phyloP scores from a whole-genome alignment of 2,888 invertebrate species.

The Pycnomerus fuliginosus region DNA sequence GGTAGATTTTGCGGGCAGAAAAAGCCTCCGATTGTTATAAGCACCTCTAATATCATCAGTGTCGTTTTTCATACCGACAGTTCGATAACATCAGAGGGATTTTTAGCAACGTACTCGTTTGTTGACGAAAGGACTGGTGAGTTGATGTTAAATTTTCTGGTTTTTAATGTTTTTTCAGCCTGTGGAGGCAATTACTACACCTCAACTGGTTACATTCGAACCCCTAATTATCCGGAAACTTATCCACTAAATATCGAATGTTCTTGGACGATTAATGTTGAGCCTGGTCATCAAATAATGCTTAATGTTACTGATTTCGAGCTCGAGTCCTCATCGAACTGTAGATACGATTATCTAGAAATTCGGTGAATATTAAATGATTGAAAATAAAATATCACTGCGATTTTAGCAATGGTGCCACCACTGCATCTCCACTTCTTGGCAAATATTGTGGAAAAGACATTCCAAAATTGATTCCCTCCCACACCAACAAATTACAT shows the following conservation, averaged over 20 bases:
- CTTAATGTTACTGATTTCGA: slow-evolving; percentile 66
- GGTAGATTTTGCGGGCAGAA: slow-evolving; percentile 66
- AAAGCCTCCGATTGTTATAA: slow-evolving; percentile 65
- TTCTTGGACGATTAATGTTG: slow-evolving; percentile 75
- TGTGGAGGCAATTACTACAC: slow-evolving; percentile 75
- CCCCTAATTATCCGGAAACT: slow-evolving; percentile 74
- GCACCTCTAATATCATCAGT: slow-evolving; percentile 67
- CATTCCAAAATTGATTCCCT: slow-evolving; percentile 65
- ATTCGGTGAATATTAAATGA: slow-evolving; percentile 66
- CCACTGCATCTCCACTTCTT: slow-evolving; percentile 68
- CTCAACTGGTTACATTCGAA: slow-evolving; percentile 66
- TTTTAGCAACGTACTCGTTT: slow-evolving; percentile 69
- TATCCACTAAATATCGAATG: slow-evolving; percentile 75
- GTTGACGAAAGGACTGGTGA: slow-evolving; percentile 60
- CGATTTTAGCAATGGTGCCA: slow-evolving; percentile 72
- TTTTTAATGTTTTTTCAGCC: too few species aligned
- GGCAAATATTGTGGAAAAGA: slow-evolving; percentile 75
- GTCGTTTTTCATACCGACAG: slow-evolving; percentile 69
- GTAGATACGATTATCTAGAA: slow-evolving; percentile 70
- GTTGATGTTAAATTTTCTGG: too few species aligned
- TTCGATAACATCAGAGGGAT: slow-evolving; percentile 62
- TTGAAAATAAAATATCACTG: too few species aligned
- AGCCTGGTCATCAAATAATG: slow-evolving; percentile 69
- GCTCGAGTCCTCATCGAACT: slow-evolving; percentile 60
- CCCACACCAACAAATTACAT: slow-evolving; percentile 73